Base-by-base conservation (phyloP, 2,888 invertebrate genomes). In the Ferrisia virgata region DNA sequence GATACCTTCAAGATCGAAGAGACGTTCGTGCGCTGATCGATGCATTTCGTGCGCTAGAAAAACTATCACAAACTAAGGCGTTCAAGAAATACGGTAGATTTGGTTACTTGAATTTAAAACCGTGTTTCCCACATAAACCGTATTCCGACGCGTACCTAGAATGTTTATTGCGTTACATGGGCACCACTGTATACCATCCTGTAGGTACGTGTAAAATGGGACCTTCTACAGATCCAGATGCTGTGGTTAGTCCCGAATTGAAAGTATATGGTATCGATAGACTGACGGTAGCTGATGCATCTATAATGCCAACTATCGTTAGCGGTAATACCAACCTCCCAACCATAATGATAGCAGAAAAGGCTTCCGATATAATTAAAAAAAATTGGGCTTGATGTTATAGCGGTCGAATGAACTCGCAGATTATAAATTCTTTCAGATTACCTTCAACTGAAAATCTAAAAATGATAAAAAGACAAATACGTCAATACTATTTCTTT, bases 181-280 rank as follows among this genome's bases (percentile, higher is more conserved):
- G 69, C 53, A 72, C 84, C n/a, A 82, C 85, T 4, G 43, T 85
- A 5, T 85, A 53, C n/a, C 85, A 85, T 28, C 85, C 82, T 13
- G 85, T 85, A 11, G 85, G 85, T 11, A 84, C 85, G 1, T 85
- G 85, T 53, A 85, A 81, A 22, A 85, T 85, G 85, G 85, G 85
- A 1, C 85, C 85, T 9, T n/a, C 18, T 0, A 0, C 5, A 22
- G 85, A 85, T 18, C 18, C 1, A 13, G 22, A 43, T 5, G 40
- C 85, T 2, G 85, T 85, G 0, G 85, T 85, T 9, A 82, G 80
- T 15, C 13, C 28, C 18, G n/a, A 2, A 25, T 18, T 85, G 11
- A 58, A 58, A 13, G 85, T 85, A 22, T 53, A 36, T 15, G 85
- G 85, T 4, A 43, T 85, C 9, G 8, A n/a, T 0, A 15, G 83